A percentile compares a stretch with the other conserved stretches of the same genome.
phyloP scores from a whole-genome alignment of 2,888 invertebrate species.

The Aporophyla lueneburgensis region DNA sequence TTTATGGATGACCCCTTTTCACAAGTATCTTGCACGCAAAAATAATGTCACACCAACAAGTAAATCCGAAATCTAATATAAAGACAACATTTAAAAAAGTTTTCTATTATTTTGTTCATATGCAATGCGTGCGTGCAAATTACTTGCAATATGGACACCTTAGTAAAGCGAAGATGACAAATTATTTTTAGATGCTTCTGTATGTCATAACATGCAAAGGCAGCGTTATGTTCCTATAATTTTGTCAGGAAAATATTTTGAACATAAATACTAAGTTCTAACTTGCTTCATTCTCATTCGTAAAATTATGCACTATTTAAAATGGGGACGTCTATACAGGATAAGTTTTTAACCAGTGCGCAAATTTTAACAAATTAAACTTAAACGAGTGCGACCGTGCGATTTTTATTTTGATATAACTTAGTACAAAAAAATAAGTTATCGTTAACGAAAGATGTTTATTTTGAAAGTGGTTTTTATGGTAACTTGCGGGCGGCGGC shows the following conservation, averaged over 20 bases:
- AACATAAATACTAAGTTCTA: conserved; percentile 10
- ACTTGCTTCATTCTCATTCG: conserved; percentile 43
- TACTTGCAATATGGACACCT: conserved; percentile 15
- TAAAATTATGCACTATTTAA: not conserved
- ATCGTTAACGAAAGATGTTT: no score
- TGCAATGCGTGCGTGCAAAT: conserved; percentile 2
- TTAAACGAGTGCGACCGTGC: no score
- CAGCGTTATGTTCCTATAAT: not conserved
- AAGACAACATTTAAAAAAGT: not conserved
- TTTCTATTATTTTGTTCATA: not conserved
- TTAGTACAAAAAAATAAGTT: no score
- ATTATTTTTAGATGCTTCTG: not conserved
- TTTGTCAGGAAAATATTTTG: not conserved
- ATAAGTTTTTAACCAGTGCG: no score
- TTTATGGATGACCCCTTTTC: no score
- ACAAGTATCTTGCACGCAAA: conserved; percentile 3
- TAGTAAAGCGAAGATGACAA: not conserved
- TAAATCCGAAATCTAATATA: not conserved
- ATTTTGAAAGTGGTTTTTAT: no score
- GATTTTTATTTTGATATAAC: no score
- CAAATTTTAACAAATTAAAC: no score
- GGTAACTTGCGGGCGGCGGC: no score
- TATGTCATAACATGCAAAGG: conserved; percentile 9
- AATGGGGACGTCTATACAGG: no score
- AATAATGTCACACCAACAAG: not conserved